Evolutionary conservation across 2,113 vertebrate species (phyloP), one percentile per base, ranked within the genome.

Genomic region (Synodontis membranacea): DNA sequence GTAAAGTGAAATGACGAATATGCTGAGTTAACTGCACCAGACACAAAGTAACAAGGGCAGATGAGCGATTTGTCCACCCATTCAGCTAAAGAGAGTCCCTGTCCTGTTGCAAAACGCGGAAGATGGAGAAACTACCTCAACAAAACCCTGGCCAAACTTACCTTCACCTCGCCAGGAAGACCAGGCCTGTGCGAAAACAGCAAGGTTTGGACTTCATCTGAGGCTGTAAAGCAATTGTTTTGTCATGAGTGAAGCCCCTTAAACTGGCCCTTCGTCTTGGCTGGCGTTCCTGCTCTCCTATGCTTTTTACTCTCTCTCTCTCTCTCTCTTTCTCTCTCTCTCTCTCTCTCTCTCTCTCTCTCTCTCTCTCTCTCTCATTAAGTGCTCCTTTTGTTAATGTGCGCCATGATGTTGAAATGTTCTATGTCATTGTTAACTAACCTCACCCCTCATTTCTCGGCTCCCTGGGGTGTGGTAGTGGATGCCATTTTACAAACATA

Each of bases 361-460:
- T 70, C 37, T 78, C 80, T 87, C 19, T 44, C 50, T 68, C 48
- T 81, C 28, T 84, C 46, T 52, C 85, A 80, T 88, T 89, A 76
- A 39, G 60, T 25, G 11, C 37, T 76, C 46, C 84, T 39, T 88
- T 90, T 84, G 74, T 89, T 86, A 83, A 81, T 62, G 74, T 80
- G 46, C 72, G 50, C 39, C 60, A 83, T 81, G 82, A 90, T 89
- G 89, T 88, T 87, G 84, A 90, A 91, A 89, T 52, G 56, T 54
- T 88, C 52, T 87, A 78, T 87, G 86, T 91, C 86, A 88, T 87
- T 86, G 89, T 91, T 89, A 89, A 81, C 87, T 86, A 82, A 89
- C 83, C 83, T 86, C 83, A 82, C 86, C 82, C 62, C 88, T 88
- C 62, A 2, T 82, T 87, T 84, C 84, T 86, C 37, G 1, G 8